Evolutionary conservation across 2,888 invertebrate species (phyloP), one percentile per base, ranked within the genome.

Genomic region (Apodemia duryi): DNA sequence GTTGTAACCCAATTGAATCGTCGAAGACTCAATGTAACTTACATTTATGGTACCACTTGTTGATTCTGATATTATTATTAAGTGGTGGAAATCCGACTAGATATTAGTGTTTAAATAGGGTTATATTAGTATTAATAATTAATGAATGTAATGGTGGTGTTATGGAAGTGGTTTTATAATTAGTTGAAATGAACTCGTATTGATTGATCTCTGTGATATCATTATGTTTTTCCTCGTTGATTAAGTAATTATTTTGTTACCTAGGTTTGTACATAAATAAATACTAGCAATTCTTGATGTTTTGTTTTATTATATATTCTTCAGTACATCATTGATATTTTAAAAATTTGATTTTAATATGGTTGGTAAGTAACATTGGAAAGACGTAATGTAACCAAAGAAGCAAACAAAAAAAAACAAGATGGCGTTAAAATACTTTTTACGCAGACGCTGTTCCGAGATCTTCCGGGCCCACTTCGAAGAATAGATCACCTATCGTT

Each of bases 131-230:
- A 29, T 29, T 29, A 32, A 13, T 29, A 57, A 57, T 57, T 2
- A 57, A 32, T 57, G 29, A 32, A 57, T 57, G 57, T 57, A 57
- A 57, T 57, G 57, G 54, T 54, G 54, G 57, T 57, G 57, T 57
- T 32, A 57, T 57, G 57, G 57, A 57, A 57, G 57, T 57, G 57
- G 46, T 46, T 57, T 57, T 57, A 57, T 32, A 57, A 57, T 57
- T 32, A 57, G 57, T 57, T 57, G 29, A 57, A 57, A 57, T 57
- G 57, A 57, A 32, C 57, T 57, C 57, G 57, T 57, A 57, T 68
- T 69, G 64, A 68, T 71, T 68, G 65, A 68, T 70, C 66, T 83
- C 89, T 90, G 90, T 90, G 90, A 90, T 90, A 90, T 82, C 78
- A 83, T 82, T 82, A 79, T 75, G 78, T 82, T 82, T 76, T 77